phyloP scores from a whole-genome alignment of 2,113 vertebrate species.

The Grantiella picta region DNA sequence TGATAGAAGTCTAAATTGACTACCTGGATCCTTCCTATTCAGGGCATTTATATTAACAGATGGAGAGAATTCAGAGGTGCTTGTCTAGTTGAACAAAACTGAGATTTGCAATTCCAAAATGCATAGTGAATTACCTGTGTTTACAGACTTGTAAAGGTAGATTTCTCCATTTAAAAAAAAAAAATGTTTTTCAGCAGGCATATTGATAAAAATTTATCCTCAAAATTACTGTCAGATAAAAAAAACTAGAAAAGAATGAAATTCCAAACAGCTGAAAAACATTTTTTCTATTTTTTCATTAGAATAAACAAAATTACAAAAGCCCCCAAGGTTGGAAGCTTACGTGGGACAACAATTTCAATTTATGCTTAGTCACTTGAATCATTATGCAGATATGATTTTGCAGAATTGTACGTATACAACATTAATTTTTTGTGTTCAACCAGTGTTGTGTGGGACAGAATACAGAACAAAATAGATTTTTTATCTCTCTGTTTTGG shows the following conservation, averaged over 20 bases:
- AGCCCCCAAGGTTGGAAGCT: fast-evolving
- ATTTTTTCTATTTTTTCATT: not conserved
- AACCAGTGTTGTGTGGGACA: not conserved
- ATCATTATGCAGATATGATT: not conserved
- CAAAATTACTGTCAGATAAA: not conserved
- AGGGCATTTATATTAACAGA: not conserved
- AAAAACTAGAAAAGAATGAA: not conserved
- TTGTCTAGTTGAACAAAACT: not conserved
- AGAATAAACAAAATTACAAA: not conserved
- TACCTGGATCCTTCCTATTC: not conserved
- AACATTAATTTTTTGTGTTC: not conserved
- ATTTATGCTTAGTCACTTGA: not conserved
- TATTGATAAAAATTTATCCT: not conserved
- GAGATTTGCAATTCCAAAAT: not conserved
- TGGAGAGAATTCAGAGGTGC: not conserved
- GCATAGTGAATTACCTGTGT: not conserved
- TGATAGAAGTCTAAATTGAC: not conserved
- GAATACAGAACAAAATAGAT: not conserved
- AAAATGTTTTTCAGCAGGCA: not conserved
- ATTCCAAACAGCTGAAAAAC: not conserved
- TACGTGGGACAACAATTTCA: not conserved
- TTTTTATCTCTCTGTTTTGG: not conserved
- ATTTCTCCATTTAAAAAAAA: not conserved
- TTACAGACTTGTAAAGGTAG: not conserved
- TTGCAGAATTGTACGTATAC: not conserved